Evolutionary conservation across 2,797 vertebrate species (phyloP).

Genomic region (Hippoglossus hippoglossus): DNA sequence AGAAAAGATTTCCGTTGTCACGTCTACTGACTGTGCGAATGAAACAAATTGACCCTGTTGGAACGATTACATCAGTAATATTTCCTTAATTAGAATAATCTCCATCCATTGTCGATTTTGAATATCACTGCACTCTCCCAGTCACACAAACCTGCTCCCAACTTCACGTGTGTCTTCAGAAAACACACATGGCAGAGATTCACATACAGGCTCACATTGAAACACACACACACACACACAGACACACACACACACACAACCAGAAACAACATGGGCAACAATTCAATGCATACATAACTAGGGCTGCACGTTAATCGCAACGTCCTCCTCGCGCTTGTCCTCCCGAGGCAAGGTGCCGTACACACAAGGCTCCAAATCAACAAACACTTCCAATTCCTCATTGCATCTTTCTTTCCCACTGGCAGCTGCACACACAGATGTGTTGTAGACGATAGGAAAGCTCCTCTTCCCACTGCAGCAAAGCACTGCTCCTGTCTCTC

Average conservation of each 20-base stretch:
- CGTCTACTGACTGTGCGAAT: slow-evolving; percentile 24
- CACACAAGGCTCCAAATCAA: slow-evolving; percentile 20
- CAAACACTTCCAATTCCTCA: slow-evolving; percentile 28
- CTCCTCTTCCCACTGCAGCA: slow-evolving; percentile 39
- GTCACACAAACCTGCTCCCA: slow-evolving; percentile 4
- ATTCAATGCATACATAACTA: no score
- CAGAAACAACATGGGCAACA: slow-evolving; percentile 8
- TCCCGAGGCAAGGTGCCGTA: not conserved
- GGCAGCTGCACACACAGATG: slow-evolving; percentile 61
- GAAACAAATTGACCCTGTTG: slow-evolving; percentile 52
- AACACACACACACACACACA: not conserved
- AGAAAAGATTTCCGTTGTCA: slow-evolving; percentile 37
- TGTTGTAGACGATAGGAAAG: slow-evolving; percentile 56
- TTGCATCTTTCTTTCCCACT: slow-evolving; percentile 35
- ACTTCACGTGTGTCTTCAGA: not conserved
- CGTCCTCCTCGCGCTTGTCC: slow-evolving; percentile 31
- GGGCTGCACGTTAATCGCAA: slow-evolving; percentile 25
- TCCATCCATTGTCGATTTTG: not conserved
- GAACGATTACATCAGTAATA: slow-evolving; percentile 42
- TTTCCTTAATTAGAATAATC: slow-evolving; percentile 49
- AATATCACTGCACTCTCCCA: not conserved
- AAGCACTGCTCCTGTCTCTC: slow-evolving; percentile 35
- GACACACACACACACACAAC: no score
- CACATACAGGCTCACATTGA: slow-evolving; percentile 5
- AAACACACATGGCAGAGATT: slow-evolving; percentile 5